Percentiles rank a stretch among this genome's conserved stretches.
These are phyloP conservation scores for Drosophila micromelanica DNA, from an alignment of 1,140 invertebrate species.

Conservation along the genomic window DNA sequence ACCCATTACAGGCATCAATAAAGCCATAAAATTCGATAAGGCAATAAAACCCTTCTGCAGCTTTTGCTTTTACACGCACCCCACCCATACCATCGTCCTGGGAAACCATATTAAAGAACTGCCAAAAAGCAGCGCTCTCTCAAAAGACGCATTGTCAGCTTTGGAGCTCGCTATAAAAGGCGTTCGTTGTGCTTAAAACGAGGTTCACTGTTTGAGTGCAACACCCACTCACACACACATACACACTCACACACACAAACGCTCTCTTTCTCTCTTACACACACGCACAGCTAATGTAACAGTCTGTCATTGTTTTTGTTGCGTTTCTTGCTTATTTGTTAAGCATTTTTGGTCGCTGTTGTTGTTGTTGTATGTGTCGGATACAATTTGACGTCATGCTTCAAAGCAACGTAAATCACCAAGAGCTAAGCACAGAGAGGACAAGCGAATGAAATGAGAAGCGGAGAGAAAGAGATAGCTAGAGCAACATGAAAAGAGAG, in stretches of 20 bases:
- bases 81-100: background rate
- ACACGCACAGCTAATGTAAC: constrained; percentile 19
- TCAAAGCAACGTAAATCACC: constrained; percentile 74
- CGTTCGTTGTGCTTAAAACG: constrained; percentile 46
- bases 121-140: constrained; percentile 67
- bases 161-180: constrained; percentile 47
- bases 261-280: background rate
- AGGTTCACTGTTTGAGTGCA: constrained; percentile 52
- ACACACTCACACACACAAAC: constrained; percentile 27
- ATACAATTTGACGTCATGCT: constrained; percentile 79
- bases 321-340: constrained; percentile 65
- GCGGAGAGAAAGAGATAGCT: background rate
- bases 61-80: constrained; percentile 18
- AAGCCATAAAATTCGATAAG: constrained; percentile 79
- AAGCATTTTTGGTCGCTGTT: constrained; percentile 57
- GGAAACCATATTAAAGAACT: constrained; percentile 76
- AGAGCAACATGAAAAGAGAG: background rate
- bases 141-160: constrained; percentile 63
- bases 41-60: constrained; percentile 59
- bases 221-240: constrained; percentile 63
- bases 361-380: constrained; percentile 34
- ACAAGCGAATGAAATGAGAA: background rate
- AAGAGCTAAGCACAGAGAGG: constrained; percentile 27
- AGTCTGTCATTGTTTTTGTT: constrained; percentile 23
- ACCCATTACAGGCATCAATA: constrained; percentile 63